Conservation (phyloP, 2,797 vertebrate species). For the Anomalospiza imberbis region DNA sequence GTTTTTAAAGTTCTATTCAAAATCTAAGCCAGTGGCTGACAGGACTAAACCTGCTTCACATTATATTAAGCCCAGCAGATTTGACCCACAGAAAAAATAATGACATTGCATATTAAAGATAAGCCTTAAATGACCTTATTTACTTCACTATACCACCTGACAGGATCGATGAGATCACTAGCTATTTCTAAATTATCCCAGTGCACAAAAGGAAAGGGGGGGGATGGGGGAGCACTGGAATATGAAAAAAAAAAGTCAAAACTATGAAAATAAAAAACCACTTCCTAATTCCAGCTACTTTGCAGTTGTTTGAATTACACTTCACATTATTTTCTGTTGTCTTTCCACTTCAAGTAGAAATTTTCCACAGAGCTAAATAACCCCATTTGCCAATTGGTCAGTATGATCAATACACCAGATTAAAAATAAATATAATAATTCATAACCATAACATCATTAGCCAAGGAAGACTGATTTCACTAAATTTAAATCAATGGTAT, state of each 20-base stretch:
- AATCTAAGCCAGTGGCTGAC: background rate
- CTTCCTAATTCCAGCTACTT: background rate
- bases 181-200: background rate
- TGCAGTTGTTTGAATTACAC: background rate
- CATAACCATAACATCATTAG: background rate
- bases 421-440: background rate
- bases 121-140: conserved; percentile 39
- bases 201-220: background rate
- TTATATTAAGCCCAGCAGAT: background rate
- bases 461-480: background rate
- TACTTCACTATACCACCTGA: conserved; percentile 16
- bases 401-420: background rate
- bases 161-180: background rate
- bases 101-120: background rate
- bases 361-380: background rate
- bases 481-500: background rate
- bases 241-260: background rate
- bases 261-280: background rate
- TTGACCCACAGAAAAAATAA: background rate
- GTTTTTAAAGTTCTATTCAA: background rate
- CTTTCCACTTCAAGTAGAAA: background rate
- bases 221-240: background rate
- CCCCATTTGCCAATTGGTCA: background rate
- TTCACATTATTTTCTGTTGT: background rate
- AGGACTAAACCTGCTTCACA: conserved; percentile 6